Base-by-base conservation (phyloP, 2,888 invertebrate species). In the Sarcophaga caerulescens region DNA sequence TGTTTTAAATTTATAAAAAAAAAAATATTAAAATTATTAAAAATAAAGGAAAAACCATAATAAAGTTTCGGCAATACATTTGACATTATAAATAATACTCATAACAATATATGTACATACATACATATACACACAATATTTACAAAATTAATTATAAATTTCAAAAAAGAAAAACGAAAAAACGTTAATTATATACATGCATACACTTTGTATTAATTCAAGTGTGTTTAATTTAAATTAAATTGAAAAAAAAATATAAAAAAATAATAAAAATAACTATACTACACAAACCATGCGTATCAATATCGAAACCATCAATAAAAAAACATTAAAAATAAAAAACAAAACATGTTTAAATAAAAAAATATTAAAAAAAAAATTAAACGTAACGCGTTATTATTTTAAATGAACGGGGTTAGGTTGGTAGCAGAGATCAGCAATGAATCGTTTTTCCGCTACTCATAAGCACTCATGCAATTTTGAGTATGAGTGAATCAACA, bases 201-300 rank as follows among this genome's bases (percentile, higher is more conserved):
- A 52, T 52, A 52, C 17, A 25, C n/a, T 44, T 35, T 17, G 35
- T 14, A 35, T 35, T 65, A 52, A 52, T 14, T 52, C 17, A 14
- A 52, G 52, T 52, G 52, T 52, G 52, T 52, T 52, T 52, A 52
- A 52, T 52, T 52, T 47, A 68, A 68, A 44, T 68, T 17, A 68
- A 66, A 44, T 66, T 35, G n/a, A n/a, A n/a, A 77, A 82, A 62
- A 25, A 25, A 25, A 4, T 25, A 25, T 71, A 71, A 65, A 65
- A 77, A 59, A 66, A 35, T 60, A 77, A 66, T 25, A 66, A 82
- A 59, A 25, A 19, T 74, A 74, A 80, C 44, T 78, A 44, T 60
- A 74, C 52, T 62, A 78, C 23, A 78, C 44, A 69, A 68, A 80
- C 14, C 65, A 84, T 80, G 70, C 71, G 84, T 80, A 84, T 80